Percentiles rank a stretch among this genome's conserved stretches.
Conservation (phyloP, 1,140 invertebrate species). For the Drosophila setifemur region DNA sequence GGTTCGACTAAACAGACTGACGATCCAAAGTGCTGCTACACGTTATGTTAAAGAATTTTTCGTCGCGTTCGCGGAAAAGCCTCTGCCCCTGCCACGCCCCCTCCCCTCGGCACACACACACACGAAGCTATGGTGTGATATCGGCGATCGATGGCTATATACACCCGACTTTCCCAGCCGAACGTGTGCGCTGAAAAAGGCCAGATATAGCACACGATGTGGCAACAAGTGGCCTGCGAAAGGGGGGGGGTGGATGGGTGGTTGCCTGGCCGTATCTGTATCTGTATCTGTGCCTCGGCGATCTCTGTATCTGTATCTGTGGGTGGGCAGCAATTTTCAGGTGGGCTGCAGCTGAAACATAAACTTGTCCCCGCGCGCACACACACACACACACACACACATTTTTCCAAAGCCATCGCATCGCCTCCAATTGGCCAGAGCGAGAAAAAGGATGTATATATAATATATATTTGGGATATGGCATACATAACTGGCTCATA, state of each 20-base stretch:
- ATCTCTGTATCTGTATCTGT: neutral
- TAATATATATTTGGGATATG: slow-evolving; percentile 10
- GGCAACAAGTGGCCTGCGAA: slow-evolving; percentile 62
- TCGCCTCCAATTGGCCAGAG: slow-evolving; percentile 63
- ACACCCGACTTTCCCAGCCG: slow-evolving; percentile 1
- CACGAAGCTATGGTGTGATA: too few species aligned
- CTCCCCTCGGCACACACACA: slow-evolving; percentile 20
- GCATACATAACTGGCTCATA: slow-evolving; percentile 17
- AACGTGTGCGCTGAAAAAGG: slow-evolving; percentile 42
- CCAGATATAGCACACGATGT: slow-evolving; percentile 56
- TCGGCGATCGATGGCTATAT: slow-evolving; percentile 22
- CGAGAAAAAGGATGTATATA: slow-evolving; percentile 11
- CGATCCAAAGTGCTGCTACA: slow-evolving; percentile 81
- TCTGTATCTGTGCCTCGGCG: neutral
- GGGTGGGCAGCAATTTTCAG: slow-evolving; percentile 41
- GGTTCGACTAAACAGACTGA: slow-evolving; percentile 83
- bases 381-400: slow-evolving; percentile 6
- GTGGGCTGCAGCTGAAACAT: slow-evolving; percentile 67
- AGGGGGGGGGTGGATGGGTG: neutral
- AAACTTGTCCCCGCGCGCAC: slow-evolving; percentile 56
- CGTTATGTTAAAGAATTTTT: slow-evolving; percentile 82
- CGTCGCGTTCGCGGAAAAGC: slow-evolving; percentile 74
- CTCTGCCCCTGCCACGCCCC: slow-evolving; percentile 36
- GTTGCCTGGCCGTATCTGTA: neutral
- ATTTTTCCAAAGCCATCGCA: slow-evolving; percentile 53